These are phyloP conservation scores for Eulemur coronatus DNA, from an alignment of 2,797 vertebrate species.

Conservation along the genomic window DNA sequence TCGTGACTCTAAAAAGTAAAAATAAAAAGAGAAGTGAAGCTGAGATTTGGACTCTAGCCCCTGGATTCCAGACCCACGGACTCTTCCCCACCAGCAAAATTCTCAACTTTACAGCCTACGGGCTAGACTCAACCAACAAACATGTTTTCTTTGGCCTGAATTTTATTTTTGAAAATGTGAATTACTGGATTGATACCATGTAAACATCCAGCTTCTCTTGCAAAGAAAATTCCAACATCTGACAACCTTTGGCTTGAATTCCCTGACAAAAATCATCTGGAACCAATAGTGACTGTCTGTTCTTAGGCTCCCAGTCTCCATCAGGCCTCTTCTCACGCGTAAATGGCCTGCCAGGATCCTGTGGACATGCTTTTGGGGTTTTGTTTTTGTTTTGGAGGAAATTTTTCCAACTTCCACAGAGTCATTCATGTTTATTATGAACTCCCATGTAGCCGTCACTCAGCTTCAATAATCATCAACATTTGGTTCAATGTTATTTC, in stretches of 20 bases:
- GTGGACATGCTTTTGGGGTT: not conserved
- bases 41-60: conserved; percentile 11
- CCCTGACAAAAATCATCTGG: conserved; percentile 68
- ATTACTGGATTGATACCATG: not conserved
- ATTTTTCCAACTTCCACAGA: not conserved
- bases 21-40: not conserved
- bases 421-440: not conserved
- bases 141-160: conserved; percentile 61
- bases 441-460: not conserved
- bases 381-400: not conserved
- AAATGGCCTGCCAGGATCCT: not conserved
- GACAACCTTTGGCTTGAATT: conserved; percentile 42
- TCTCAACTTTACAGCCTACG: not conserved
- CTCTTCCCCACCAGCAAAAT: not conserved
- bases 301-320: not conserved
- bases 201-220: conserved; percentile 67
- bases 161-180: conserved; percentile 52
- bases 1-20: not conserved
- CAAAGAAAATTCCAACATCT: conserved; percentile 63
- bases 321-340: not conserved
- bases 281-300: not conserved
- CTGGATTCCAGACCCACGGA: not conserved
- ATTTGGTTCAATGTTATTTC: too few relatives aligned
- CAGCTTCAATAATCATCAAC: not conserved
- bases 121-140: not conserved